These are phyloP conservation scores for Scolopax bukidnonensis DNA, from an alignment of 2,797 vertebrate genomes.

Conservation along the genomic window DNA sequence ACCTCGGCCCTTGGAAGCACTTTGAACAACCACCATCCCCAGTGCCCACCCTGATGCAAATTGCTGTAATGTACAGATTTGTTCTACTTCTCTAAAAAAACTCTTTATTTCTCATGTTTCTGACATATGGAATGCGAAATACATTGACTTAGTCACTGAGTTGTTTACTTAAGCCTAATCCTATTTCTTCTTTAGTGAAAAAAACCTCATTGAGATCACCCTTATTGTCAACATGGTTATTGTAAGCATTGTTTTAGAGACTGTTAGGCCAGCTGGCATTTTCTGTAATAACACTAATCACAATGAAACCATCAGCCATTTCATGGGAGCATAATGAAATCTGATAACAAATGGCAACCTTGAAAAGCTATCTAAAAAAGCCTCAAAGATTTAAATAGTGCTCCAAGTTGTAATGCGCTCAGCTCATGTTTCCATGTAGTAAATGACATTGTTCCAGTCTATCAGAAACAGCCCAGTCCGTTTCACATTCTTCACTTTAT, in stretches of 20 bases:
- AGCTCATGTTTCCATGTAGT: background rate
- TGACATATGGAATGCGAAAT: background rate
- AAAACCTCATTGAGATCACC: background rate
- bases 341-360: background rate
- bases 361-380: background rate
- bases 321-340: background rate
- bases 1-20: background rate
- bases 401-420: background rate
- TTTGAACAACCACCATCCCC: background rate
- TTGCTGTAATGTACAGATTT: background rate
- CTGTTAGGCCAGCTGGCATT: background rate
- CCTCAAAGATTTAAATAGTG: background rate
- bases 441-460: background rate
- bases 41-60: rapidly evolving
- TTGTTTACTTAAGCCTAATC: background rate
- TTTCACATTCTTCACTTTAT: background rate
- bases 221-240: background rate
- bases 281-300: background rate
- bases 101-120: background rate
- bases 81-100: background rate
- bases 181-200: background rate
- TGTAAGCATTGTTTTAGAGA: background rate
- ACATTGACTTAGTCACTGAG: background rate
- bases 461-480: background rate
- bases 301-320: background rate